These are phyloP conservation scores for Sebastes diaconus DNA, from an alignment of 2,797 vertebrate species.

Conservation along the genomic window DNA sequence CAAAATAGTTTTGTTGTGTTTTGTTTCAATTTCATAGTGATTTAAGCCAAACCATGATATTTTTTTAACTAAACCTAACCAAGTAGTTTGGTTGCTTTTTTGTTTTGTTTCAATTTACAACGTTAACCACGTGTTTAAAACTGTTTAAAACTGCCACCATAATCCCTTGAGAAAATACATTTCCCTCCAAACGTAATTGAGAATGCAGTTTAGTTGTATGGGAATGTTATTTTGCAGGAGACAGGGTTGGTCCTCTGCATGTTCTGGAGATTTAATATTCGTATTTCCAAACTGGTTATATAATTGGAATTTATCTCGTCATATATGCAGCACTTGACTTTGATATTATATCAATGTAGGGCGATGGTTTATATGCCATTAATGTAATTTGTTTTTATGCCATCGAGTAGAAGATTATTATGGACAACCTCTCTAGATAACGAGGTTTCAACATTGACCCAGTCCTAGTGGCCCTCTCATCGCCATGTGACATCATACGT, in stretches of 20 bases:
- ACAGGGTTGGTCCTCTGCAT: accelerated
- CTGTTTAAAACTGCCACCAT: too few relatives aligned
- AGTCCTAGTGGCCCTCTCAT: slow-evolving; percentile 67
- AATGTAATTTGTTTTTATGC: slow-evolving; percentile 6
- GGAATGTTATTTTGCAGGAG: background rate
- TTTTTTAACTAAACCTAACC: too few relatives aligned
- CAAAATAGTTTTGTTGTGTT: too few relatives aligned
- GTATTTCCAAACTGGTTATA: background rate
- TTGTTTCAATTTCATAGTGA: too few relatives aligned
- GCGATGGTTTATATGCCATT: slow-evolving; percentile 2
- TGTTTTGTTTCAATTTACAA: too few relatives aligned
- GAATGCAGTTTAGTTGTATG: background rate
- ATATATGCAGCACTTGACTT: background rate
- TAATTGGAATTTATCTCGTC: background rate
- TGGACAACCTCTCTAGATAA: slow-evolving; percentile 37
- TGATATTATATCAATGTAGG: background rate
- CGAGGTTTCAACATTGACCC: slow-evolving; percentile 57
- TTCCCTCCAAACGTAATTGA: too few relatives aligned
- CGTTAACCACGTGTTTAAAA: too few relatives aligned
- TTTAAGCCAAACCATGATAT: too few relatives aligned
- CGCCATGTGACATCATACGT: slow-evolving; percentile 51
- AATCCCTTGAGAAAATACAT: too few relatives aligned
- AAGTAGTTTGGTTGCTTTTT: too few relatives aligned
- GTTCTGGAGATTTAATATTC: background rate
- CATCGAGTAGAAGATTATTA: background rate